phyloP scores from a whole-genome alignment of 2,797 vertebrate genomes.

The Anomalospiza imberbis region DNA sequence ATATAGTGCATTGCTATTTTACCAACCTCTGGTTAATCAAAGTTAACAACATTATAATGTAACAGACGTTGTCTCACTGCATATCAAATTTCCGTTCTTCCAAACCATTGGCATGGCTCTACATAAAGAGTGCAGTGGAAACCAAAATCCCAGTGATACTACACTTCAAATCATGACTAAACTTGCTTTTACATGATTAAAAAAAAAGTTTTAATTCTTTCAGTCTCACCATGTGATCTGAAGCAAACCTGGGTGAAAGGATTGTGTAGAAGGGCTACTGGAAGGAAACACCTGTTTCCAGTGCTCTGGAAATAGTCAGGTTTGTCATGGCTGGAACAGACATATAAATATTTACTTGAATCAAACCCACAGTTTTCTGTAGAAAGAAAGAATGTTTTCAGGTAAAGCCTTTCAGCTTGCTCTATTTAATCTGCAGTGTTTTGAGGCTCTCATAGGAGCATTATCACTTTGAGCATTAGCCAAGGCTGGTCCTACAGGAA shows the following conservation, averaged over 20 bases:
- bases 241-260: not conserved
- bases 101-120: accelerated
- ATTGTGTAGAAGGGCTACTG: not conserved
- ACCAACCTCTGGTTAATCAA: slow-evolving; percentile 27
- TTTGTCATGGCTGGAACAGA: not conserved
- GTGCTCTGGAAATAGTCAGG: not conserved
- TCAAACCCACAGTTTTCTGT: not conserved
- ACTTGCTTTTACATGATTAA: not conserved
- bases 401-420: not conserved
- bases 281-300: not conserved
- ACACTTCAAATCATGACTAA: not conserved
- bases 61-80: not conserved
- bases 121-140: not conserved
- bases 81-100: not conserved
- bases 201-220: not conserved
- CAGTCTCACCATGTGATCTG: accelerated
- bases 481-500: not conserved
- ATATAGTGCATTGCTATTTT: slow-evolving; percentile 31
- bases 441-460: not conserved
- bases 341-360: not conserved
- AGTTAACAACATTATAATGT: slow-evolving; percentile 16
- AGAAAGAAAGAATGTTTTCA: not conserved
- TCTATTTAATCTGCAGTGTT: not conserved
- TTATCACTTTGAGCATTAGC: not conserved
- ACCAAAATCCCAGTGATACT: not conserved